These are phyloP conservation scores for Ashinkailepas kermadecensis DNA, from an alignment of 2,888 invertebrate genomes.

Conservation along the genomic window DNA sequence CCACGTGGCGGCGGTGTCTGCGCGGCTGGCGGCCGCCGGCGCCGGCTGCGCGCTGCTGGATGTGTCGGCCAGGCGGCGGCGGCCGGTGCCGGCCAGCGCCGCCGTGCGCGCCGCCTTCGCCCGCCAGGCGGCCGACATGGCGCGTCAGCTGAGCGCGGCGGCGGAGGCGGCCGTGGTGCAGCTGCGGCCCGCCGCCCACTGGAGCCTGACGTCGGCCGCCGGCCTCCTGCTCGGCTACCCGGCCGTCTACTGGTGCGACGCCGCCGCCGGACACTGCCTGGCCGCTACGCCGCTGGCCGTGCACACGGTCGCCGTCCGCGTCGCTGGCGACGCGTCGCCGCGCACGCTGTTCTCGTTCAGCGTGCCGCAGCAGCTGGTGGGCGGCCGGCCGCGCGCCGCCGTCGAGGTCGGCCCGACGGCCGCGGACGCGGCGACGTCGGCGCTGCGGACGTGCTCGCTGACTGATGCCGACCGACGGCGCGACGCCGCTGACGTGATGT, in stretches of 20 bases:
- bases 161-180: conserved; percentile 19
- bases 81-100: not conserved
- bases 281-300: conserved; percentile 18
- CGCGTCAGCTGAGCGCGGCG: conserved; percentile 1
- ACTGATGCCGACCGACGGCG: too few relatives aligned
- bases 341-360: not conserved
- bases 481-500: too few relatives aligned
- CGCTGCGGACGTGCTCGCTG: too few relatives aligned
- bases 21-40: not conserved
- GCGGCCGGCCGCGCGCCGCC: too few relatives aligned
- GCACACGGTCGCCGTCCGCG: not conserved
- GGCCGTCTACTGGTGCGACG: conserved; percentile 38
- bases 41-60: not conserved
- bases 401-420: too few relatives aligned
- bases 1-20: not conserved
- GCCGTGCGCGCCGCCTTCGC: not conserved
- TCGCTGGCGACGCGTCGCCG: not conserved
- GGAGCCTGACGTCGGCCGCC: conserved; percentile 39
- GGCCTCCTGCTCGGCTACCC: conserved; percentile 41
- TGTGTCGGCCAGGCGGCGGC: not conserved
- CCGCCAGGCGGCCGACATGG: conserved; percentile 28
- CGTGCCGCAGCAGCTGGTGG: not conserved
- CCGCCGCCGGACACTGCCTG: conserved; percentile 15
- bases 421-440: too few relatives aligned
- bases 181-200: conserved; percentile 26